Evolutionary conservation across 1,140 invertebrate species (phyloP).

Genomic region (Hormaphis cornu): DNA sequence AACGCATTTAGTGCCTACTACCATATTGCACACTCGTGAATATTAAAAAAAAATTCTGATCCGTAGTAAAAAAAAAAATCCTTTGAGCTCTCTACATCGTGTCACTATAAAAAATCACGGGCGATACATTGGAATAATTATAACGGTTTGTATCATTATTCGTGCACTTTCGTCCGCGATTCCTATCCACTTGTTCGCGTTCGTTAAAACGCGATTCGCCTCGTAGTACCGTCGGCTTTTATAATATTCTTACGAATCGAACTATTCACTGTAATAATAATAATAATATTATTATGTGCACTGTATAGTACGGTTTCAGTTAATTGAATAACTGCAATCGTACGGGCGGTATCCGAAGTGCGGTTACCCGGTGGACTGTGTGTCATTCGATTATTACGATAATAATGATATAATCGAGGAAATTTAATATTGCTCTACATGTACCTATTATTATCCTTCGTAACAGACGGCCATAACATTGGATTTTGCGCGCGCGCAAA

Average conservation of each 20-base stretch:
- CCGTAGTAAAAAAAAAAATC: too few relatives aligned
- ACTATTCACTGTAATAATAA: too few relatives aligned
- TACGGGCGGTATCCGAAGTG: not conserved
- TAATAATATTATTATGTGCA: too few relatives aligned
- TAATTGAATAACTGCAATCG: not conserved
- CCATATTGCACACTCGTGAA: too few relatives aligned
- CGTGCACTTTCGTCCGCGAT: too few relatives aligned
- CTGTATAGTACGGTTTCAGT: not conserved
- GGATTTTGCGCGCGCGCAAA: not conserved
- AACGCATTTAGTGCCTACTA: too few relatives aligned
- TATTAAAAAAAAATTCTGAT: too few relatives aligned
- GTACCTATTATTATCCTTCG: not conserved
- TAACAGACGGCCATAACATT: not conserved
- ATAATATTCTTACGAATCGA: not conserved
- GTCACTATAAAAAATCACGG: too few relatives aligned
- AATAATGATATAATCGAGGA: too few relatives aligned
- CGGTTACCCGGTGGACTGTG: not conserved
- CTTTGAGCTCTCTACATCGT: too few relatives aligned
- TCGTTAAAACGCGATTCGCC: not conserved
- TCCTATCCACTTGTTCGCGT: not conserved
- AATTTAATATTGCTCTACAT: not conserved
- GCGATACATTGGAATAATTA: too few relatives aligned
- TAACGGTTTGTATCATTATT: too few relatives aligned
- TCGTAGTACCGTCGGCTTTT: not conserved
- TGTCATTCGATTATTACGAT: not conserved